Base-by-base conservation (phyloP, 1,140 invertebrate genomes). In the Meloidogyne floridensis region DNA sequence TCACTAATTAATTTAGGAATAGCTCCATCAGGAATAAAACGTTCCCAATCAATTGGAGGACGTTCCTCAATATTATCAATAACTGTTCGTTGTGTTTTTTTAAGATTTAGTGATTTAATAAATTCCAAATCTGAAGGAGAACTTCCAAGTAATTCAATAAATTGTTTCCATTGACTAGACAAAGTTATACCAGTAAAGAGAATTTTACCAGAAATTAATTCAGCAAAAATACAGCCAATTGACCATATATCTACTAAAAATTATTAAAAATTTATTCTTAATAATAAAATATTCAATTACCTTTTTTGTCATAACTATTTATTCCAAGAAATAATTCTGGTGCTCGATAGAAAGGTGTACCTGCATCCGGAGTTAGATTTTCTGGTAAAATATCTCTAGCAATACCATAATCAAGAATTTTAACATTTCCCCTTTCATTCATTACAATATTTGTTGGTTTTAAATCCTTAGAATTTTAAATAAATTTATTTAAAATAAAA, bases 91-190 rank as follows among this genome's bases (percentile, higher is more conserved):
- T 80, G 65, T 47, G 77, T 20, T 54, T 90, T 32, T 47, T 79
- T 94, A 93, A 92, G 97, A 95, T 91, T 98, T 96, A 90, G 94
- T 96, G 92, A 98, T 96, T 83, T 94, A 94, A 97, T 92, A 99
- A 99, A 84, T 98, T 93, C 81, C 96, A 94, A 91, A 98, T 96
- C 9, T 97, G 96, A 91, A 99, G 98, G 84, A 99, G 93, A 90
- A 95, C 94, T 98, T 80, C 97, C 97, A 89, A 98, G 92, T 93
- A 98, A 95, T 92, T 98, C 87, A 20, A 86, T 72, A 88, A 99
- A 98, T 93, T 98, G 98, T 91, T 98, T 99, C 97, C 97, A 99
- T 91, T 99, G 97, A 93, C 99, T 97, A 91, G 99, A 98, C 91
- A 99, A 96, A 93, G 98, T 97, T 72, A 95, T 97, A 59, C 97